These are phyloP conservation scores for Eugnorisma glareosa DNA, from an alignment of 2,888 invertebrate genomes.

Conservation along the genomic window DNA sequence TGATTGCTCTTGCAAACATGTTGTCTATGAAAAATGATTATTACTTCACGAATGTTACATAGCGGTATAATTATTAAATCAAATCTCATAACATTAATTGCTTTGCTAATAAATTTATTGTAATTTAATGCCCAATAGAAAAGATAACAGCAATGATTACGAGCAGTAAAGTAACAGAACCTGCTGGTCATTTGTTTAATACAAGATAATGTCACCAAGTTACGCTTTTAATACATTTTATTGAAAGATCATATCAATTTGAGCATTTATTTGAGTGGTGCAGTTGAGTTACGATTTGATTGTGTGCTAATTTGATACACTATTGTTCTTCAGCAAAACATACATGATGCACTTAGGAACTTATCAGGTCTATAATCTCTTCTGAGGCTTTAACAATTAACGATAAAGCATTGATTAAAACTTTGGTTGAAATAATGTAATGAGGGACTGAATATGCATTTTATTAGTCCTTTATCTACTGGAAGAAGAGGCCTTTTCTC, in stretches of 20 bases:
- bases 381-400: slow-evolving; percentile 16
- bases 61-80: slow-evolving; percentile 19
- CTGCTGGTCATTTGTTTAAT: slow-evolving; percentile 28
- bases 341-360: slow-evolving; percentile 12
- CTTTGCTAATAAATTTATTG: slow-evolving; percentile 17
- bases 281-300: slow-evolving; percentile 36
- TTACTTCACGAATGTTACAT: neutral
- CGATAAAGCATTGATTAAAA: slow-evolving; percentile 3
- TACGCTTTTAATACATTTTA: slow-evolving; percentile 20
- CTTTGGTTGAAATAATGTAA: neutral
- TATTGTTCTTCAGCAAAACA: slow-evolving; percentile 43
- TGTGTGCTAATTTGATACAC: slow-evolving; percentile 51
- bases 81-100: slow-evolving; percentile 20
- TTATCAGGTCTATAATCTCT: slow-evolving; percentile 37
- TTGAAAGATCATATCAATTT: slow-evolving; percentile 55
- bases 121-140: slow-evolving; percentile 23
- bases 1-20: neutral
- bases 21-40: neutral
- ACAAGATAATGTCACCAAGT: slow-evolving; percentile 42
- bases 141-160: slow-evolving; percentile 40
- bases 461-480: neutral
- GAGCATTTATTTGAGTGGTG: slow-evolving; percentile 24
- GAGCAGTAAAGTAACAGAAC: neutral
- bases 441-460: neutral
- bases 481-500: neutral